Evolutionary conservation across 2,888 invertebrate species (phyloP).

Genomic region (Limenitis arthemis): DNA sequence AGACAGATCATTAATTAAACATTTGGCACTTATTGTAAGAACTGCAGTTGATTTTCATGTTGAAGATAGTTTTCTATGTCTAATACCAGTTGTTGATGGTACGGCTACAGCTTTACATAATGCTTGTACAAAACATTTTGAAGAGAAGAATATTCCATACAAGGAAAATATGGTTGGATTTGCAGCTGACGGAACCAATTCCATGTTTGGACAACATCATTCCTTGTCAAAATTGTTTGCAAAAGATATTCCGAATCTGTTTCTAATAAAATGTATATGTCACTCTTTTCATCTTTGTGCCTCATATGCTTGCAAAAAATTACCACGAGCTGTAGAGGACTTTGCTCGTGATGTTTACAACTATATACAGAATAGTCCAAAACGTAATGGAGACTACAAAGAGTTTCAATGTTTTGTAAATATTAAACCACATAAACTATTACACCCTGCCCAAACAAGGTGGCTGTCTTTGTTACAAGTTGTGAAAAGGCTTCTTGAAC

Average conservation of each 20-base stretch:
- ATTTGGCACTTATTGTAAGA: slow-evolving; percentile 21
- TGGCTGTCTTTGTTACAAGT: slow-evolving; percentile 27
- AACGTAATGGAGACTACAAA: slow-evolving; percentile 20
- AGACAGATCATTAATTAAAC: slow-evolving; percentile 20
- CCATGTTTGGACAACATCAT: slow-evolving; percentile 28
- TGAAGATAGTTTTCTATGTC: slow-evolving; percentile 17
- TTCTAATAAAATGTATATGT: slow-evolving; percentile 27
- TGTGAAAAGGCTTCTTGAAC: slow-evolving; percentile 27
- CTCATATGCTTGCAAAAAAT: slow-evolving; percentile 24
- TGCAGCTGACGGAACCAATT: slow-evolving; percentile 26
- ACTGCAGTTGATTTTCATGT: slow-evolving; percentile 18
- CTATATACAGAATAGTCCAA: slow-evolving; percentile 22
- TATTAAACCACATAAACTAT: slow-evolving; percentile 17
- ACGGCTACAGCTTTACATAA: slow-evolving; percentile 19
- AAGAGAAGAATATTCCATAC: slow-evolving; percentile 25
- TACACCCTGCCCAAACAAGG: slow-evolving; percentile 28
- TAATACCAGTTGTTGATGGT: slow-evolving; percentile 25
- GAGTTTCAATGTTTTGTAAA: slow-evolving; percentile 15
- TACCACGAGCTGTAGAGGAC: slow-evolving; percentile 23
- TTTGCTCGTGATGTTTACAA: slow-evolving; percentile 23
- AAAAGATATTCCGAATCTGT: slow-evolving; percentile 22
- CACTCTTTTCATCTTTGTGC: slow-evolving; percentile 26
- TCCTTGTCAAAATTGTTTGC: slow-evolving; percentile 22
- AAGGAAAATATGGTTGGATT: slow-evolving; percentile 27
- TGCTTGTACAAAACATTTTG: slow-evolving; percentile 20